Conservation (phyloP, 2,797 vertebrate genomes). For the Leptoclinus maculatus region DNA sequence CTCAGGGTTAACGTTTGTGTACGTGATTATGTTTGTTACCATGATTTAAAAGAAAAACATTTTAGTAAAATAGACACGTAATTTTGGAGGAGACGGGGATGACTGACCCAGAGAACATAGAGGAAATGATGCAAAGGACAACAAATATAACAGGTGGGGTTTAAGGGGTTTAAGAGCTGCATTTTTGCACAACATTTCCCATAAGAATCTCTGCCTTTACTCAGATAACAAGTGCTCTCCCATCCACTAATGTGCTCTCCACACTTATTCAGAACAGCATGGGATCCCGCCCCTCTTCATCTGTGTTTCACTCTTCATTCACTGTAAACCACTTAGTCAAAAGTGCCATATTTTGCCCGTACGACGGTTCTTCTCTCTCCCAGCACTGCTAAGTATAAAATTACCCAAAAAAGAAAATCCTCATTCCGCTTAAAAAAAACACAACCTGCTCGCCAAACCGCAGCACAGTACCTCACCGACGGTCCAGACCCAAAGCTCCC, state of each 20-base stretch:
- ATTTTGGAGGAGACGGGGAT: neutral
- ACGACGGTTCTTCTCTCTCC: neutral
- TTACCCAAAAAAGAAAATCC: slow-evolving; percentile 18
- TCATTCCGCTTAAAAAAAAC: slow-evolving; percentile 39
- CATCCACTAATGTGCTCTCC: neutral
- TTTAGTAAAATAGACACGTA: too few species aligned
- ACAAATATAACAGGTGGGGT: neutral
- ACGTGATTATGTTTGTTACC: neutral
- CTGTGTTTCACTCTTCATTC: neutral
- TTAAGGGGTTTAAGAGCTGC: fast-evolving
- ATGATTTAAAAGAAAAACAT: neutral
- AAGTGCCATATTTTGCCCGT: neutral
- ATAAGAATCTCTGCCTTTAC: neutral
- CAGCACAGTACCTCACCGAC: neutral
- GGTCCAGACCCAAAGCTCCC: slow-evolving; percentile 23
- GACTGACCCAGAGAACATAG: too few species aligned
- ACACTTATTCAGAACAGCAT: neutral
- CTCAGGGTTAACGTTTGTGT: too few species aligned
- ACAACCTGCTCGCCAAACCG: slow-evolving; percentile 36
- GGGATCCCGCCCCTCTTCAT: neutral
- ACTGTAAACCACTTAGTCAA: neutral
- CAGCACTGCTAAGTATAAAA: slow-evolving; percentile 8
- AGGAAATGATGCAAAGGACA: neutral
- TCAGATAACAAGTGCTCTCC: neutral
- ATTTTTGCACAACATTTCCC: neutral